phyloP scores from a whole-genome alignment of 2,797 vertebrate species.

The Antrozous pallidus region DNA sequence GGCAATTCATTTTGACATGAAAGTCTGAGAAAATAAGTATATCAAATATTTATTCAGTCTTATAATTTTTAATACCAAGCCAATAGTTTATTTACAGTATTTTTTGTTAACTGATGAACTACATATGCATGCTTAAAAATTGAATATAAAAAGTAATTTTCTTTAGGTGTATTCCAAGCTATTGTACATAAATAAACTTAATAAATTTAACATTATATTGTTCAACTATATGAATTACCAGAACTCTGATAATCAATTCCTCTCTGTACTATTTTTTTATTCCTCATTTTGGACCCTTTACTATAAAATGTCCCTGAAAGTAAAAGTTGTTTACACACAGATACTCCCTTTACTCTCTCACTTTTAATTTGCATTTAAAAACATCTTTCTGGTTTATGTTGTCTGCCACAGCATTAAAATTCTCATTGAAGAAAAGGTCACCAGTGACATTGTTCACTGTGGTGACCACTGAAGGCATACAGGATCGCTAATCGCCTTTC shows the following conservation, averaged over 20 bases:
- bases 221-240: not conserved
- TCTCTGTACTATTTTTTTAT: not conserved
- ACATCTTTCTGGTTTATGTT: not conserved
- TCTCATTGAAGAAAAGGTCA: not conserved
- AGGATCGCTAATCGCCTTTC: not conserved
- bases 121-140: not conserved
- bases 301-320: not conserved
- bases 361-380: not conserved
- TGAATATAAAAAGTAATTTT: not conserved
- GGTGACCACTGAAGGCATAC: not conserved
- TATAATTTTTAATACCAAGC: not conserved
- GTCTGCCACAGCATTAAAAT: not conserved
- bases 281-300: not conserved
- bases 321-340: not conserved
- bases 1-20: not conserved
- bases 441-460: not conserved
- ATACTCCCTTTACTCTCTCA: not conserved
- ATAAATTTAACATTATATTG: not conserved
- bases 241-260: not conserved
- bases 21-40: not conserved
- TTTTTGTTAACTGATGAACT: not conserved
- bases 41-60: not conserved
- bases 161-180: not conserved
- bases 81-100: not conserved
- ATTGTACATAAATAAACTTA: not conserved